Base-by-base conservation (phyloP, 2,888 invertebrate genomes). In the Molanna angustata region DNA sequence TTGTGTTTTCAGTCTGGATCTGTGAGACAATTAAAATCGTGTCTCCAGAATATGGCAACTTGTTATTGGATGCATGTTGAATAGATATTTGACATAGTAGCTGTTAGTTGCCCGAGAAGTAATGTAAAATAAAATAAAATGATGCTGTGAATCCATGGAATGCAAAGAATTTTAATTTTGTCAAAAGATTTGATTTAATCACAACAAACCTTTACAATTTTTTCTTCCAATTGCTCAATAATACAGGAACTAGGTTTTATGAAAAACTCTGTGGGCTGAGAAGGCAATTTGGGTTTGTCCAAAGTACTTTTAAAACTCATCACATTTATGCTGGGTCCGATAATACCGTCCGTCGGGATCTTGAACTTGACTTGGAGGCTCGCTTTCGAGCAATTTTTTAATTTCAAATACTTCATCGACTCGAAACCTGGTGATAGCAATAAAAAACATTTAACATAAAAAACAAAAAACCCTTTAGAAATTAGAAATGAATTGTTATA, bases 351-450 rank as follows among this genome's bases (percentile, higher is more conserved):
- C 3, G 49, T 49, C n/a, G 45, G 32, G 7, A 49, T 42, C 45
- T 41, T 39, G n/a, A 49, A 49, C 6, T 40, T 6, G 21, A 49
- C 18, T 14, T 49, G 19, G 14, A 49, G 27, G 14, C 18, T 20
- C 1, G 33, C 31, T n/a, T 54, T 21, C 3, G 53, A 54, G 16
- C 49, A 27, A 13, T 44, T 54, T 32, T 39, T 49, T 3, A 54
- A 45, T 11, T 44, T 45, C 13, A 54, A 32, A 41, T 40, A 39
- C 22, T 19, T 17, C 11, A 40, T 17, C 22, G 17, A n/a, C 16
- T 21, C 17, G 16, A 49, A 40, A 14, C 49, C 49, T 54, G n/a
- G n/a, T n/a, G n/a, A n/a, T n/a, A n/a, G n/a, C 4, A 1, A 16
- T 37, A 2, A 37, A 9, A 16, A 6, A 33, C 3, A 21, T 22